These are phyloP conservation scores for Drosophila cognata DNA, from an alignment of 2,888 invertebrate species.

Conservation along the genomic window DNA sequence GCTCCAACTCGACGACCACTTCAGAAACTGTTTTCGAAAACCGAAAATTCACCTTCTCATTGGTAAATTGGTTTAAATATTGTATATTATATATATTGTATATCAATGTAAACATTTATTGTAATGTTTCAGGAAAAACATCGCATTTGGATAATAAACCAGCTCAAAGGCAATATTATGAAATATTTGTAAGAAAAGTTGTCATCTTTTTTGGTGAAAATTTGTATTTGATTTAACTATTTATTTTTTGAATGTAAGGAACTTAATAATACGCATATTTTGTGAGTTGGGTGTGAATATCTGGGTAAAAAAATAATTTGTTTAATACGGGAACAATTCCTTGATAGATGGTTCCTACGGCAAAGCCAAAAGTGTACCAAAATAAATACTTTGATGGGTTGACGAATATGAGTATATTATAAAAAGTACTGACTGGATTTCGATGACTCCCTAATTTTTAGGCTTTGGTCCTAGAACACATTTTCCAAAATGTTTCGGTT, in stretches of 20 bases:
- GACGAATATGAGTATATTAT: background rate
- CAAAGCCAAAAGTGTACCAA: too few species aligned
- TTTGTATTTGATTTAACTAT: too few species aligned
- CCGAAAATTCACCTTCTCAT: background rate
- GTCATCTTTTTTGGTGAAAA: background rate
- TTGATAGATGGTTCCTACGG: background rate
- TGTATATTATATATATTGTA: background rate
- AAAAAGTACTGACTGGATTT: background rate
- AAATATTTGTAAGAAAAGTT: too few species aligned
- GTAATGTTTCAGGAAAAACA: too few species aligned
- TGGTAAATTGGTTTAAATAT: background rate
- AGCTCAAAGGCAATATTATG: too few species aligned
- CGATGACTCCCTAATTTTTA: conserved; percentile 69
- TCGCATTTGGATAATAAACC: background rate
- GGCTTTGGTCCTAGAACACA: conserved; percentile 89
- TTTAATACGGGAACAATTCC: too few species aligned
- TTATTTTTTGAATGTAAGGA: too few species aligned
- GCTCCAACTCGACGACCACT: background rate
- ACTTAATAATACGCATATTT: too few species aligned
- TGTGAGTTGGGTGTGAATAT: too few species aligned
- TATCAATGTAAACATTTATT: background rate
- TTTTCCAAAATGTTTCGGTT: conserved; percentile 87
- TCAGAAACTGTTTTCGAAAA: background rate
- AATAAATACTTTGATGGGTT: background rate
- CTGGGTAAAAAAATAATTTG: too few species aligned